Evolutionary conservation across 2,888 invertebrate genomes (phyloP).

Genomic region (Platynereis dumerilii): DNA sequence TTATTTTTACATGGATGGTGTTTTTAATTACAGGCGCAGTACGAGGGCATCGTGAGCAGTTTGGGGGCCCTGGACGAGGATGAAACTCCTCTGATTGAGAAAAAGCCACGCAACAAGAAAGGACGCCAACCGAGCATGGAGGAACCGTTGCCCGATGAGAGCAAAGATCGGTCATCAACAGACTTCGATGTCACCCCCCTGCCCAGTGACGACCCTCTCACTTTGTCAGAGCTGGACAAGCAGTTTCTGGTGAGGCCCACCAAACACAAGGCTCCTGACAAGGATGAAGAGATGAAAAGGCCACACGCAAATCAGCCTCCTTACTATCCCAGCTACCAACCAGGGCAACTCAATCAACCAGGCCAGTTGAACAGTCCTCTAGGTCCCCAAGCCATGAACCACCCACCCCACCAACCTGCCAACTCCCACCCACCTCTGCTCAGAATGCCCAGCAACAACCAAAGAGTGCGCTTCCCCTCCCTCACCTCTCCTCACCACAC

Average conservation of each 20-base stretch:
- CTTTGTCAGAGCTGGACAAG: slow-evolving; percentile 20
- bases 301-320: too few species aligned
- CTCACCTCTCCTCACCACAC: not conserved
- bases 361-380: not conserved
- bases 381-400: slow-evolving; percentile 8
- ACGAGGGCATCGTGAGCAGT: slow-evolving; percentile 54
- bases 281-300: too few species aligned
- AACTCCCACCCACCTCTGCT: not conserved
- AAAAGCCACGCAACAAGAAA: not conserved
- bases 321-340: too few species aligned
- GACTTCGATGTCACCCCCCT: slow-evolving; percentile 26
- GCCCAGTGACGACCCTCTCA: slow-evolving; percentile 24
- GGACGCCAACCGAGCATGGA: not conserved
- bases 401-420: slow-evolving; percentile 7
- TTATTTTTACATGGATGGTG: too few species aligned
- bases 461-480: slow-evolving; percentile 4
- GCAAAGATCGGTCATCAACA: slow-evolving; percentile 2
- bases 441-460: too few species aligned
- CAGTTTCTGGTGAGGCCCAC: not conserved
- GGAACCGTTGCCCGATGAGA: not conserved
- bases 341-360: too few species aligned
- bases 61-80: slow-evolving; percentile 50
- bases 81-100: not conserved
- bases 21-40: slow-evolving; percentile 47
- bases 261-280: too few species aligned